These are phyloP conservation scores for Podarcis lilfordi DNA, from an alignment of 2,797 vertebrate species.

Conservation along the genomic window DNA sequence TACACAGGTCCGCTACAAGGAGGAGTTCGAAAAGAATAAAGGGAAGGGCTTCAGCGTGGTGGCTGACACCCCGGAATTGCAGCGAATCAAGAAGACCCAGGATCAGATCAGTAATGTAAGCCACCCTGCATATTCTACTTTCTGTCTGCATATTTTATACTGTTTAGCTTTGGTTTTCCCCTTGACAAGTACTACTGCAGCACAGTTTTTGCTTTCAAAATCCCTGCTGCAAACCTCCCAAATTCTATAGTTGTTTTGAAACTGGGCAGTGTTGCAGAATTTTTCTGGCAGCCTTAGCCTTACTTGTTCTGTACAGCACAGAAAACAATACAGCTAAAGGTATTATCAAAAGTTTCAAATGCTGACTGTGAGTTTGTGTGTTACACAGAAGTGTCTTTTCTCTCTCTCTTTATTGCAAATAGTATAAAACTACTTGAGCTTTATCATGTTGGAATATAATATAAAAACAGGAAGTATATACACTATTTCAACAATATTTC, in stretches of 20 bases:
- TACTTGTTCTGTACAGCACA: background rate
- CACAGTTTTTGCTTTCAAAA: background rate
- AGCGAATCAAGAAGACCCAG: constrained; percentile 96
- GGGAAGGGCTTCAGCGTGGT: constrained; percentile 94
- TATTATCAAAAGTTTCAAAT: constrained; percentile 1
- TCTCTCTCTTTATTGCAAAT: background rate
- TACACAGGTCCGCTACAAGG: constrained; percentile 92
- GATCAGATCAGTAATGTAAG: constrained; percentile 97
- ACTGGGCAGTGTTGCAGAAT: background rate
- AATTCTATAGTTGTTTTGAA: background rate
- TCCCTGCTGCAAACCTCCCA: background rate
- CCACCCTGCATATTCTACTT: background rate
- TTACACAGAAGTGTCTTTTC: background rate
- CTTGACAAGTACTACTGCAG: background rate
- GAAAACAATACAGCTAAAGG: background rate
- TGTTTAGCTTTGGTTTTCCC: background rate
- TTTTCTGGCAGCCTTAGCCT: background rate
- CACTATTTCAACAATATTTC: background rate
- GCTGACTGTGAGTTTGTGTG: background rate
- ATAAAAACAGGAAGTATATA: background rate
- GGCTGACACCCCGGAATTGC: constrained; percentile 92
- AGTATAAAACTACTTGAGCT: background rate
- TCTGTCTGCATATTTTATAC: rapidly evolving
- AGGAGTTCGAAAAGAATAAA: constrained; percentile 98
- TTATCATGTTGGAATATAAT: background rate